Conservation (phyloP, 1,140 invertebrate species). For the Halyomorpha halys region DNA sequence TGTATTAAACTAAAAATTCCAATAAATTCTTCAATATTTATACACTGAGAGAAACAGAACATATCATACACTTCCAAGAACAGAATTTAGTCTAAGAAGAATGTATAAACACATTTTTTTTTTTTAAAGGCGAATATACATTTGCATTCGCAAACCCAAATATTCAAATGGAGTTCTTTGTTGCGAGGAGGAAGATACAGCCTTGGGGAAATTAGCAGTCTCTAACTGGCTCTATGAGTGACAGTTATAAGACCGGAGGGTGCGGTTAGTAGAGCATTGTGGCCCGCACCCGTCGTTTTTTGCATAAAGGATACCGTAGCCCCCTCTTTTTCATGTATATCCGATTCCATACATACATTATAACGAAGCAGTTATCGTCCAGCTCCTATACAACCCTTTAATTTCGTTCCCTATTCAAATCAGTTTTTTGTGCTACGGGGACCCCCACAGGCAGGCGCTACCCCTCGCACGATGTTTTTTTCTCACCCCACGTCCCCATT, state of each 20-base stretch:
- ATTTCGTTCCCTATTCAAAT: conserved; percentile 31
- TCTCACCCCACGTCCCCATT: conserved; percentile 18
- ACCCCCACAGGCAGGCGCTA: conserved; percentile 5
- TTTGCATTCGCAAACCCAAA: no score
- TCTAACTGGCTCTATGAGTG: conserved; percentile 3
- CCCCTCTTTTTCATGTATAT: conserved; percentile 29
- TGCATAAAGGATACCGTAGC: conserved; percentile 23
- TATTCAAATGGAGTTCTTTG: no score
- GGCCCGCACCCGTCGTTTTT: neutral
- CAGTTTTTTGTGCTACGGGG: conserved; percentile 27
- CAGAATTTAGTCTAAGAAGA: no score
- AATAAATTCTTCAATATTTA: no score
- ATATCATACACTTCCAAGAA: no score
- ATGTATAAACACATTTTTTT: no score
- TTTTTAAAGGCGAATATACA: no score
- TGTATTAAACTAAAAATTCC: no score
- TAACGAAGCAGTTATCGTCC: conserved; percentile 28
- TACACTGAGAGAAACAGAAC: no score
- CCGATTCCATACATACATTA: conserved; percentile 32
- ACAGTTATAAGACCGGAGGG: conserved; percentile 15
- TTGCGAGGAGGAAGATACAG: no score
- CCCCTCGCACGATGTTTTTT: neutral
- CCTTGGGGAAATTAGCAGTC: no score
- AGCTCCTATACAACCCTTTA: conserved; percentile 30
- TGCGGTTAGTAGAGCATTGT: conserved; percentile 20